Percentiles rank a stretch among this genome's conserved stretches.
These are phyloP conservation scores for Glyptemys insculpta DNA, from an alignment of 2,797 vertebrate species.

Conservation along the genomic window DNA sequence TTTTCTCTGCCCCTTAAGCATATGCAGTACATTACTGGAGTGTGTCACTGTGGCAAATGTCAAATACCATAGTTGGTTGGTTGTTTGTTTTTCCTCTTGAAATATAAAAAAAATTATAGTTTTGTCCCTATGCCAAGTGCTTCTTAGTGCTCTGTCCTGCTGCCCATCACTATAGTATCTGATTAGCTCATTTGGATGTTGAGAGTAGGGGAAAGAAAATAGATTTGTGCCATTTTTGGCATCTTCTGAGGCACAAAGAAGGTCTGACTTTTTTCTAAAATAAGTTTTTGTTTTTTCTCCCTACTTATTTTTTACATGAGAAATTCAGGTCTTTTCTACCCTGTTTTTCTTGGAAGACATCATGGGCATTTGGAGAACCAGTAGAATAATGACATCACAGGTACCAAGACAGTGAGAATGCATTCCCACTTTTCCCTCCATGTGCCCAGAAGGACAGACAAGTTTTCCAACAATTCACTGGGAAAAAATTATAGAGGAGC, in stretches of 20 bases:
- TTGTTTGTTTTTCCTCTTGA: not conserved
- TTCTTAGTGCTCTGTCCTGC: not conserved
- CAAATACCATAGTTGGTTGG: not conserved
- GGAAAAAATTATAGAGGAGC: not conserved
- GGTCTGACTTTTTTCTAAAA: not conserved
- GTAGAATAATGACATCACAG: not conserved
- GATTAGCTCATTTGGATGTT: not conserved
- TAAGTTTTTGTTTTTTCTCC: not conserved
- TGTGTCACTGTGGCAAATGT: not conserved
- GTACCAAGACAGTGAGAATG: not conserved
- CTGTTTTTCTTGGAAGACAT: not conserved
- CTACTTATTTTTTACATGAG: not conserved
- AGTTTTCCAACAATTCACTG: not conserved
- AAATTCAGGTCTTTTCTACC: not conserved
- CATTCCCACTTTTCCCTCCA: not conserved
- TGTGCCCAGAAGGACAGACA: not conserved
- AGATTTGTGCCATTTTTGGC: not conserved
- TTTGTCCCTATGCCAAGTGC: not conserved
- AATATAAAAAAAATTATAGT: not conserved
- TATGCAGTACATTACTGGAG: fast-evolving
- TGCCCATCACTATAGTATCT: fast-evolving
- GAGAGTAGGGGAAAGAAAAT: not conserved
- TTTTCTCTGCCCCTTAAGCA: not conserved
- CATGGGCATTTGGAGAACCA: not conserved
- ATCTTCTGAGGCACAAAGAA: not conserved